These are phyloP conservation scores for Glaucomys volans DNA, from an alignment of 2,113 vertebrate species.

Conservation along the genomic window DNA sequence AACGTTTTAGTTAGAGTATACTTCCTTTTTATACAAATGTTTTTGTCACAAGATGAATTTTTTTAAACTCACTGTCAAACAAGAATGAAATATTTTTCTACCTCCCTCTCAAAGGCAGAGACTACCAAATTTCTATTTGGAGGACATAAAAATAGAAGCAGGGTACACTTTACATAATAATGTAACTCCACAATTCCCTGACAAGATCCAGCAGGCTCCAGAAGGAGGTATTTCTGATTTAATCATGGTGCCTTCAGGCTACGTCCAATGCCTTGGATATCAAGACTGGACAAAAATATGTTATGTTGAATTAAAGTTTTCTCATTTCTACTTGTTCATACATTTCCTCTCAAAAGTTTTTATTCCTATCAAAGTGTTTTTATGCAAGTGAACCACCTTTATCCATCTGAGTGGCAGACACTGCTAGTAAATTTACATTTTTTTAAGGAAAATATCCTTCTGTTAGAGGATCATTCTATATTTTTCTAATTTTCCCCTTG, in stretches of 20 bases:
- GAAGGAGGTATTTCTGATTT: not conserved
- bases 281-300: not conserved
- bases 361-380: conserved; percentile 21
- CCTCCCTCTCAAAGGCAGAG: not conserved
- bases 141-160: conserved; percentile 50
- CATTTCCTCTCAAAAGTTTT: conserved; percentile 25
- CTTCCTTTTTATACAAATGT: not conserved
- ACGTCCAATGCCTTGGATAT: not conserved
- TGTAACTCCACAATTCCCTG: not conserved
- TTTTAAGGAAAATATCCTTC: conserved; percentile 5
- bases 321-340: conserved; percentile 1
- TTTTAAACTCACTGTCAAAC: not conserved
- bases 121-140: not conserved
- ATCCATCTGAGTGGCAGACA: not conserved
- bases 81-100: conserved; percentile 32
- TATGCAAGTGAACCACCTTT: conserved; percentile 33
- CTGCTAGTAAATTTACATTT: not conserved
- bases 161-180: not conserved
- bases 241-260: not conserved
- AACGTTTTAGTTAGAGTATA: not conserved
- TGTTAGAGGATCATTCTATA: not conserved
- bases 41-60: not conserved
- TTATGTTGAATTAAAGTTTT: not conserved
- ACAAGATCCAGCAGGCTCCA: not conserved
- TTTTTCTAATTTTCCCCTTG: conserved; percentile 28